Percentiles rank a stretch among this genome's conserved stretches.
phyloP scores from a whole-genome alignment of 2,888 invertebrate genomes.

The Acanthosepion lycidas region DNA sequence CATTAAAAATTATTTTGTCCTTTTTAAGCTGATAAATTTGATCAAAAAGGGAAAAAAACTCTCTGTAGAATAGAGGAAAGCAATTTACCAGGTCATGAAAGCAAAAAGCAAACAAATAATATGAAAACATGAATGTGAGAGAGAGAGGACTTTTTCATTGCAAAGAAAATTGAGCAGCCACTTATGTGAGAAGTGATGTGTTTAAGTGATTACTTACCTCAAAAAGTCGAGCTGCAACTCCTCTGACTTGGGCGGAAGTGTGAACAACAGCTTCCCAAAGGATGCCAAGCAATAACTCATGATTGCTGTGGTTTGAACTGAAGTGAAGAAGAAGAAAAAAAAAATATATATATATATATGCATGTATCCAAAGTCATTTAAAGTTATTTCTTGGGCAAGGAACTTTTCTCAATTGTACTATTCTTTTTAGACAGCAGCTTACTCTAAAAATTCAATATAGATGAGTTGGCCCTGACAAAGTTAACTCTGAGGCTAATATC shows the following conservation, averaged over 20 bases:
- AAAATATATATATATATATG: neutral
- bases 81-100: too few relatives aligned
- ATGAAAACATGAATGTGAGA: neutral
- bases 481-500: too few relatives aligned
- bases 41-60: too few relatives aligned
- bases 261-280: constrained; percentile 83
- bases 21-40: too few relatives aligned
- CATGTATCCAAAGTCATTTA: neutral
- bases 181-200: neutral
- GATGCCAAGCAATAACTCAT: constrained; percentile 80
- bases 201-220: constrained; percentile 69
- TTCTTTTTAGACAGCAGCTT: too few relatives aligned
- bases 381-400: too few relatives aligned
- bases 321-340: constrained; percentile 49
- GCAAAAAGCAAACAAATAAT: neutral
- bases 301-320: constrained; percentile 73
- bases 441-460: too few relatives aligned
- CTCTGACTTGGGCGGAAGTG: constrained; percentile 79
- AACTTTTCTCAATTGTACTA: too few relatives aligned
- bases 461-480: too few relatives aligned
- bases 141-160: neutral
- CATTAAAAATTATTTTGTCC: too few relatives aligned
- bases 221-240: constrained; percentile 80
- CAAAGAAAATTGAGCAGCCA: neutral
- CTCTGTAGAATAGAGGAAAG: too few relatives aligned